Conservation (phyloP, 2,797 vertebrate species). For the Bryconaethiops microstoma region DNA sequence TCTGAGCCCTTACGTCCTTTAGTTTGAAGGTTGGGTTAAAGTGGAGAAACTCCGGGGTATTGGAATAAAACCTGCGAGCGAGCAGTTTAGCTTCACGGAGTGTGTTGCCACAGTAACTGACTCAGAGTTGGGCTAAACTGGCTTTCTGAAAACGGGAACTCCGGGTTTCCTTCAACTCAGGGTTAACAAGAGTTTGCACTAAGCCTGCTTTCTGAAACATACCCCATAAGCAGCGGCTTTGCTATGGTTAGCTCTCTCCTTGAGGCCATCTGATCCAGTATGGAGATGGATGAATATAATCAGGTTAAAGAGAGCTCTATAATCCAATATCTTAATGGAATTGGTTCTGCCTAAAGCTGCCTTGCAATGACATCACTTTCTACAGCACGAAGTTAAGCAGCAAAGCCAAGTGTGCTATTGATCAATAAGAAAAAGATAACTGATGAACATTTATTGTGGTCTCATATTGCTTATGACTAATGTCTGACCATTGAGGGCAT, state of each 20-base stretch:
- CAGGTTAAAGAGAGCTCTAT: conserved; percentile 47
- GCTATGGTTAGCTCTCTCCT: conserved; percentile 15
- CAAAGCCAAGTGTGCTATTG: background rate
- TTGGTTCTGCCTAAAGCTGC: conserved; percentile 10
- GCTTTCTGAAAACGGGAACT: too few species aligned
- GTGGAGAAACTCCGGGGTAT: too few species aligned
- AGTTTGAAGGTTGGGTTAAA: too few species aligned
- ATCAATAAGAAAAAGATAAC: conserved; percentile 24
- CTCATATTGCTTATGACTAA: conserved; percentile 9
- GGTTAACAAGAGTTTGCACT: too few species aligned
- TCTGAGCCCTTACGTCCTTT: background rate
- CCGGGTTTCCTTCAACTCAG: too few species aligned
- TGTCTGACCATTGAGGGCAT: background rate
- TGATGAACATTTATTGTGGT: conserved; percentile 6
- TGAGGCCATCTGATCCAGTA: conserved; percentile 41
- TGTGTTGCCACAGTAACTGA: too few species aligned
- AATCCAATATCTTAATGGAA: conserved; percentile 58
- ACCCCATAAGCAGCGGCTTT: too few species aligned
- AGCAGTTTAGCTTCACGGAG: too few species aligned
- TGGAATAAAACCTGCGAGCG: too few species aligned
- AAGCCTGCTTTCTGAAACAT: too few species aligned
- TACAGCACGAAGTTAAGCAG: conserved; percentile 29
- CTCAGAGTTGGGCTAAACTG: too few species aligned
- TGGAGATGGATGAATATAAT: conserved; percentile 49
- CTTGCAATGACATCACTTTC: conserved; percentile 34